Conservation (phyloP, 2,797 vertebrate species). For the Sebastes miniatus region DNA sequence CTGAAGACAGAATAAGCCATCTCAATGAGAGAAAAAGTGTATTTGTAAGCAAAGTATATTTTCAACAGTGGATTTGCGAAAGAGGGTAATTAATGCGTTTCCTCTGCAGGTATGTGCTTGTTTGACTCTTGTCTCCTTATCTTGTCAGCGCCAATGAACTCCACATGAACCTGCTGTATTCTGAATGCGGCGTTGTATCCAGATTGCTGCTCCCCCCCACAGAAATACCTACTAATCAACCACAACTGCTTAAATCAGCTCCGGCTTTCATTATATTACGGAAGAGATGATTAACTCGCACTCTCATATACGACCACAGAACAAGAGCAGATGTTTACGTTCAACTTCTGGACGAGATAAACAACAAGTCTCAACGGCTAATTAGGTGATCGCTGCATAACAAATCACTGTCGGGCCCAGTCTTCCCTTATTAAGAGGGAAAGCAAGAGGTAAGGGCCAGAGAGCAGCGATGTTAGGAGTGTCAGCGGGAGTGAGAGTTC, state of each 20-base stretch:
- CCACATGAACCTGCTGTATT: constrained; percentile 31
- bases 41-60: background rate
- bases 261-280: constrained; percentile 2
- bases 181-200: background rate
- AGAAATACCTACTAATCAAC: constrained; percentile 14
- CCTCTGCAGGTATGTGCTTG: constrained; percentile 40
- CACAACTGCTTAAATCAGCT: constrained; percentile 28
- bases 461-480: constrained; percentile 1
- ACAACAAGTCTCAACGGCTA: constrained; percentile 34
- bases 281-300: background rate
- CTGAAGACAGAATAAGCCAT: background rate
- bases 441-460: background rate
- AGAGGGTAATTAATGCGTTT: constrained; percentile 30
- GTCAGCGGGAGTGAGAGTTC: background rate
- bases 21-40: background rate
- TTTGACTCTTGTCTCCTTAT: constrained; percentile 18
- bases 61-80: background rate
- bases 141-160: constrained; percentile 26
- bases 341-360: constrained; percentile 24
- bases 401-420: background rate
- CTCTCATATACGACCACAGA: background rate
- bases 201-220: background rate
- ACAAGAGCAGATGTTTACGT: constrained; percentile 25
- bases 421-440: constrained; percentile 4
- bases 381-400: constrained; percentile 39